These are phyloP conservation scores for Gouania willdenowi DNA, from an alignment of 2,797 vertebrate species.

Conservation along the genomic window DNA sequence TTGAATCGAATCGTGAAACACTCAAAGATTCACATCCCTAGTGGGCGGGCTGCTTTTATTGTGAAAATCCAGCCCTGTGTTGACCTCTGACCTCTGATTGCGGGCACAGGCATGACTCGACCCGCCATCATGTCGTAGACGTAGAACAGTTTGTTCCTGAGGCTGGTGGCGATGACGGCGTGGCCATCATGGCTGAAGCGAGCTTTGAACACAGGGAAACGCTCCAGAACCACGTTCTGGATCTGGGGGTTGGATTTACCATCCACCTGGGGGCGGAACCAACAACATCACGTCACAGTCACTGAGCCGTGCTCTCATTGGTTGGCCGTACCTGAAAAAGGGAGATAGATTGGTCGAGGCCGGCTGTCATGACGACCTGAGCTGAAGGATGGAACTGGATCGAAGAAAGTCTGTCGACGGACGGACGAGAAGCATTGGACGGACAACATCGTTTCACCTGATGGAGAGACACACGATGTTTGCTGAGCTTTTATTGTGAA, in stretches of 20 bases:
- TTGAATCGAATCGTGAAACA: no score
- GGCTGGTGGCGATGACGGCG: slow-evolving; percentile 85
- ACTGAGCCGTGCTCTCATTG: background rate
- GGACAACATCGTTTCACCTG: slow-evolving; percentile 85
- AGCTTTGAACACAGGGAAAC: slow-evolving; percentile 86
- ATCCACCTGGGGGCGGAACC: slow-evolving; percentile 85
- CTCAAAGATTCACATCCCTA: no score
- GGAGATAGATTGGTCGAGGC: slow-evolving; percentile 81
- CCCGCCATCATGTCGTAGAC: slow-evolving; percentile 95
- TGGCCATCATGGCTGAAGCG: slow-evolving; percentile 84
- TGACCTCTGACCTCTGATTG: slow-evolving; percentile 70
- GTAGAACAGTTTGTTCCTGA: slow-evolving; percentile 86
- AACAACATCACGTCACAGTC: no score
- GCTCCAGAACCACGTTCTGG: slow-evolving; percentile 89
- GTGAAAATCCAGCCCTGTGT: background rate
- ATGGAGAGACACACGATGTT: no score
- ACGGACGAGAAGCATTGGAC: slow-evolving; percentile 81
- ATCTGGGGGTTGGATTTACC: slow-evolving; percentile 90
- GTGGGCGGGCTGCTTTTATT: background rate
- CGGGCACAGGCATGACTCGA: slow-evolving; percentile 76
- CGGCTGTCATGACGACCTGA: slow-evolving; percentile 90
- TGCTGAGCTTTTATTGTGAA: no score
- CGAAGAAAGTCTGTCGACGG: slow-evolving; percentile 71
- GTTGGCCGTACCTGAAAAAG: slow-evolving; percentile 84
- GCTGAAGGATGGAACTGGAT: slow-evolving; percentile 93